Evolutionary conservation across 2,113 vertebrate species (phyloP).

Genomic region (Mesoclemmys tuberculata): DNA sequence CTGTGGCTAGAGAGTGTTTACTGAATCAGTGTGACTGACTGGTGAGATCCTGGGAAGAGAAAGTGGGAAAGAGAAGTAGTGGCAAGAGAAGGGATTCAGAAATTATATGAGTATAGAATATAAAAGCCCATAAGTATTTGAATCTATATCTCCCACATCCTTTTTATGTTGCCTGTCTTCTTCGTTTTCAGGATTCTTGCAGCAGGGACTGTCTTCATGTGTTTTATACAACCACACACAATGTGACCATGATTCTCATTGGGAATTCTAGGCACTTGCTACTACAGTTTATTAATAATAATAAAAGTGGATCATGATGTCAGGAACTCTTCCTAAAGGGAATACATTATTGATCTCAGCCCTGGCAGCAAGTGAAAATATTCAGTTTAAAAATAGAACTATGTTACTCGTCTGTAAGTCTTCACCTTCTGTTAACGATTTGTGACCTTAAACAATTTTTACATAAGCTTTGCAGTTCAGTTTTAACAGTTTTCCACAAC

Average conservation of each 20-base stretch:
- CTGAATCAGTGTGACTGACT: no score
- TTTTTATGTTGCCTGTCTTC: background rate
- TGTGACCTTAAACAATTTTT: background rate
- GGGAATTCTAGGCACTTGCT: background rate
- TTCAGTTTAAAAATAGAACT: background rate
- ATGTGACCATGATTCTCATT: background rate
- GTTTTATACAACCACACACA: background rate
- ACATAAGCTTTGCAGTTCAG: background rate
- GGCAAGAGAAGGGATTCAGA: background rate
- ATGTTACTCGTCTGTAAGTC: background rate
- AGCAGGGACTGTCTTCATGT: background rate
- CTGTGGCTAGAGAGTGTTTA: no score
- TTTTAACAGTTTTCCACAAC: background rate
- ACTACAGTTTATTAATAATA: background rate
- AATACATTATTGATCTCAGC: background rate
- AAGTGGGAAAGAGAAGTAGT: no score
- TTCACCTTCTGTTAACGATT: background rate
- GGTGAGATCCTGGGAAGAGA: no score
- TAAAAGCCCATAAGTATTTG: background rate
- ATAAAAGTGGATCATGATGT: background rate
- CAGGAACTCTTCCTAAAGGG: background rate
- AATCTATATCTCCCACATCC: background rate
- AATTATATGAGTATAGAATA: background rate
- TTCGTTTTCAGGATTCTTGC: background rate
- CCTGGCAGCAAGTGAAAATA: background rate